These are phyloP conservation scores for Pseudococcus jackbeardsleyi DNA, from an alignment of 2,888 invertebrate species.

Conservation along the genomic window DNA sequence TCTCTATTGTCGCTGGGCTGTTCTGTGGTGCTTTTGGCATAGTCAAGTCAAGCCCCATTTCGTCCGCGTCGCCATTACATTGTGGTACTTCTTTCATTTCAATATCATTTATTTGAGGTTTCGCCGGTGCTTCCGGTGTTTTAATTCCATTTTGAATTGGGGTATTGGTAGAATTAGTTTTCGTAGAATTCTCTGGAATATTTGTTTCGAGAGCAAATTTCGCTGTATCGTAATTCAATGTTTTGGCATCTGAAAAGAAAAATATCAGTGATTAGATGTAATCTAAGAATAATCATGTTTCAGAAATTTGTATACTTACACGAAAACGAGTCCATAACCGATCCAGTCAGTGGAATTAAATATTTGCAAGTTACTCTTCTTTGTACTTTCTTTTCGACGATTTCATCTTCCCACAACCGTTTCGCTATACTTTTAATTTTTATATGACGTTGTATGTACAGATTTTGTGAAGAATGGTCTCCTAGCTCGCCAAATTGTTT, in stretches of 20 bases:
- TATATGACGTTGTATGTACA: conserved; percentile 56
- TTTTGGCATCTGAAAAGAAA: conserved; percentile 49
- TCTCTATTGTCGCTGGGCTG: too few relatives aligned
- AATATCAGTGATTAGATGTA: neutral
- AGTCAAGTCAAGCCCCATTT: neutral
- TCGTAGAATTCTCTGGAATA: neutral
- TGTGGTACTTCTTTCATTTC: conserved; percentile 49
- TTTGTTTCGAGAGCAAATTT: conserved; percentile 9
- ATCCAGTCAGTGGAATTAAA: conserved; percentile 70
- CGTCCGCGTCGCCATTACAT: neutral
- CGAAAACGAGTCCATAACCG: conserved; percentile 37
- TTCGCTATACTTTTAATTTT: conserved; percentile 61
- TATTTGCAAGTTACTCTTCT: conserved; percentile 74
- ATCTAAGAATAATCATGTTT: neutral
- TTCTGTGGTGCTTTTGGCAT: neutral
- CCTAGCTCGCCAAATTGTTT: conserved; percentile 47
- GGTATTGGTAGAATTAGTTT: neutral
- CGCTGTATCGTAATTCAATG: conserved; percentile 31
- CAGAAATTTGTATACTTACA: conserved; percentile 18
- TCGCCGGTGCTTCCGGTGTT: neutral
- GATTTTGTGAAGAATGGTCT: conserved; percentile 47
- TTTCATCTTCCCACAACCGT: conserved; percentile 67
- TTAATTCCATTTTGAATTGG: neutral
- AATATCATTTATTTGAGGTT: neutral
- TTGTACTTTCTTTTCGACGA: conserved; percentile 67